phyloP scores from a whole-genome alignment of 2,113 vertebrate species.

The Oplegnathus fasciatus region DNA sequence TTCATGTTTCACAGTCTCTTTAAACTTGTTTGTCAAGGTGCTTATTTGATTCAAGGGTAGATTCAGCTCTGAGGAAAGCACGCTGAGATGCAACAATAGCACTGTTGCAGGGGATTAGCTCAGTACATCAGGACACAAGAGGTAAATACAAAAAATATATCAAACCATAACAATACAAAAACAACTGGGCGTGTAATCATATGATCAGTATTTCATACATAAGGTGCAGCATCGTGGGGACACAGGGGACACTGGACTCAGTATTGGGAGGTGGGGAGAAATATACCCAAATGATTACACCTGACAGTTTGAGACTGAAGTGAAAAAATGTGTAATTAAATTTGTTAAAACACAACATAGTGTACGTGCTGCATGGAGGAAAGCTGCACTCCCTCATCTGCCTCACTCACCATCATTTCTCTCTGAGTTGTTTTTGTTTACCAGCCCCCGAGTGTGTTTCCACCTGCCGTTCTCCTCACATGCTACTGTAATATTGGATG shows the following conservation, averaged over 20 bases:
- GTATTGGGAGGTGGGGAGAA: not conserved
- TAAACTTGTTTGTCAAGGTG: slow-evolving; percentile 35
- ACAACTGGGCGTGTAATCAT: not conserved
- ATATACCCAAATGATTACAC: not conserved
- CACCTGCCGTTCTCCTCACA: slow-evolving; percentile 26
- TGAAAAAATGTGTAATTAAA: not conserved
- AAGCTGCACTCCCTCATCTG: not conserved
- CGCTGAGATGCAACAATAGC: slow-evolving; percentile 5
- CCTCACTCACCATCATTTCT: not conserved
- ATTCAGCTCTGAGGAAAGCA: slow-evolving; percentile 22
- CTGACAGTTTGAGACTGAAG: not conserved
- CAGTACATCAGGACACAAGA: not conserved
- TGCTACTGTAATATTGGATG: slow-evolving; percentile 27
- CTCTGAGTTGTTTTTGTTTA: slow-evolving; percentile 21
- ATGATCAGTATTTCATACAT: not conserved
- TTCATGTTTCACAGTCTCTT: not conserved
- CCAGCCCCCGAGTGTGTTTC: slow-evolving; percentile 2
- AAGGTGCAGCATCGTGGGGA: not conserved
- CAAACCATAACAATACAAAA: slow-evolving; percentile 10
- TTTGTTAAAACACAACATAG: not conserved
- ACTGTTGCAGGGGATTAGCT: slow-evolving; percentile 19
- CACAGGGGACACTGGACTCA: not conserved
- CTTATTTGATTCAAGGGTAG: slow-evolving; percentile 30
- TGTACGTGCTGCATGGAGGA: not conserved
- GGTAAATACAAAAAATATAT: not conserved